Evolutionary conservation across 1,140 invertebrate species (phyloP).

Genomic region (Belonocnema kinseyi): DNA sequence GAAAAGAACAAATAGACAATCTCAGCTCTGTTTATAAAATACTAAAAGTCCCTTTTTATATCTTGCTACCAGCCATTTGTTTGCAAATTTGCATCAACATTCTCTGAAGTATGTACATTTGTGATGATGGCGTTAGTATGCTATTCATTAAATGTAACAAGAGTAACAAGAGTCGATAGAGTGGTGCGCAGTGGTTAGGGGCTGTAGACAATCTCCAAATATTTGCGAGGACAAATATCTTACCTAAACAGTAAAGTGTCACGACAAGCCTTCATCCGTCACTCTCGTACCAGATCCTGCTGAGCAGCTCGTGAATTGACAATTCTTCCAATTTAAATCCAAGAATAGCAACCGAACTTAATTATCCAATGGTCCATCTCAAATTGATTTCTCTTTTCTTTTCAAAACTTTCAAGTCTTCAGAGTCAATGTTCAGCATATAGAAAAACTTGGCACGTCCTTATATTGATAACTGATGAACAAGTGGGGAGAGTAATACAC

Average conservation of each 20-base stretch:
- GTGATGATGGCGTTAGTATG: conserved; percentile 58
- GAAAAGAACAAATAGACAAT: background rate
- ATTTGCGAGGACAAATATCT: conserved; percentile 76
- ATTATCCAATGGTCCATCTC: background rate
- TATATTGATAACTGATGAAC: too few species aligned
- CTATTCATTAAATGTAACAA: conserved; percentile 73
- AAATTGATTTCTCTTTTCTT: too few species aligned
- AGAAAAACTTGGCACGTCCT: too few species aligned
- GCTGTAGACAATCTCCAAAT: conserved; percentile 76
- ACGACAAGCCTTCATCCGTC: conserved; percentile 58
- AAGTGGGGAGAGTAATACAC: too few species aligned
- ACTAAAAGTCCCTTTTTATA: background rate
- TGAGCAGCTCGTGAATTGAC: background rate
- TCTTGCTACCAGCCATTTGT: background rate
- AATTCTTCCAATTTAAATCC: conserved; percentile 2
- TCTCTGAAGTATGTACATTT: conserved; percentile 36
- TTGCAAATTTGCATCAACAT: conserved; percentile 26
- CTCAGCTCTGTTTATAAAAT: background rate
- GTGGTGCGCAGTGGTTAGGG: conserved; percentile 66
- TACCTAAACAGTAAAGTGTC: conserved; percentile 74
- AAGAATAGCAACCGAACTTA: background rate
- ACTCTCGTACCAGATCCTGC: conserved; percentile 53
- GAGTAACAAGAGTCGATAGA: conserved; percentile 70
- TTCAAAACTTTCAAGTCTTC: too few species aligned
- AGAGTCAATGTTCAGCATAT: too few species aligned